Evolutionary conservation across 2,888 invertebrate species (phyloP), one percentile per base, ranked within the genome.

Genomic region (Monoplex corrugatus): DNA sequence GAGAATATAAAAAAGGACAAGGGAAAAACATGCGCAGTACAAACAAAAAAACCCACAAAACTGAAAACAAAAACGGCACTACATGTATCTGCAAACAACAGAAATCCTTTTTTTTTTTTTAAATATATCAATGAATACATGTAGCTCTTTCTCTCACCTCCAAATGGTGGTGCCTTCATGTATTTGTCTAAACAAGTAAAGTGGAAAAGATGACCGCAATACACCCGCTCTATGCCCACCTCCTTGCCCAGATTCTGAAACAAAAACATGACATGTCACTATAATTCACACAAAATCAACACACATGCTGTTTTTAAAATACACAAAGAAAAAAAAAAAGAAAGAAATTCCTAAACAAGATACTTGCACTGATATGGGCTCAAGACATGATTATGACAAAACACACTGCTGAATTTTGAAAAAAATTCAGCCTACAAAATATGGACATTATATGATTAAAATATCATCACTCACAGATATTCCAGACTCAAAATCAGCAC

Each of bases 121-220:
- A 35, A 19, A 10, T 28, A 16, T 78, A 72, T 1, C 45, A 28
- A 44, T 16, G 50, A 68, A 72, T 57, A 57, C 13, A 57, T n/a
- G 2, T 19, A 10, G 6, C 38, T 43, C 3, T 43, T 8, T 63
- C 16, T 19, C 28, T 40, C 94, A 97, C 97, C 97, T 93, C 97
- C 97, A 96, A 98, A 98, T 57, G 98, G 98, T 23, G 98, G 98
- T 89, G 97, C 97, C 93, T 97, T 97, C 96, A 98, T 97, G 94
- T 97, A 97, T 84, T 96, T 96, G 92, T 97, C 96, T 75, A 98
- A 96, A 95, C 98, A 98, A 82, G 97, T 97, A 92, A 97, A 96
- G 95, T 98, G 98, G 95, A 97, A 98, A 16, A 98, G 95, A 95
- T 98, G 98, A 0, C 97, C 97, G 94, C 98, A 98, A 93, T 97